Evolutionary conservation across 37 sponge, comb jelly and placozoan species (phyloP).

Genomic region (Aphrocallistes beatrix): DNA sequence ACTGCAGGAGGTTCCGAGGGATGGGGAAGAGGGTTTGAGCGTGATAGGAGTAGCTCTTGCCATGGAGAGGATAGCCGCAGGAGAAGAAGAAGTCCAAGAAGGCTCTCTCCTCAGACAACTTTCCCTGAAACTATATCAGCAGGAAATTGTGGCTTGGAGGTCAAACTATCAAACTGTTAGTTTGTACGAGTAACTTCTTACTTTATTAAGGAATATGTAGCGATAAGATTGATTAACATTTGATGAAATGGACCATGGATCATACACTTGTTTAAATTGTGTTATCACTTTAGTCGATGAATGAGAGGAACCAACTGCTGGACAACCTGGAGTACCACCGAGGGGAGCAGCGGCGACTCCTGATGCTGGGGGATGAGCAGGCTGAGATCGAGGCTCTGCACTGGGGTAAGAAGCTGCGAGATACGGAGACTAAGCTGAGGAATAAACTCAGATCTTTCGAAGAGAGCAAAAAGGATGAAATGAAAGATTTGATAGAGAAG

Average conservation of each 20-base stretch:
- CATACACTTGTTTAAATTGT: not conserved
- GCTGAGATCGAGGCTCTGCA: constrained; percentile 3
- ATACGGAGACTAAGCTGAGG: not conserved
- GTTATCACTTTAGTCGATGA: not conserved
- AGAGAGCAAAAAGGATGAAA: not conserved
- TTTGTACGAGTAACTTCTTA: not conserved
- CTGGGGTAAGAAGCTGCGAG: not conserved
- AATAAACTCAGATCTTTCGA: not conserved
- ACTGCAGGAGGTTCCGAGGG: not conserved
- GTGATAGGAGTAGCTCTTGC: not conserved
- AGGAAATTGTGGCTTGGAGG: not conserved
- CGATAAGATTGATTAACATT: not conserved
- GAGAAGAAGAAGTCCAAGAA: not conserved
- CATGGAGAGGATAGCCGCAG: not conserved
- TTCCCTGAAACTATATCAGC: not conserved
- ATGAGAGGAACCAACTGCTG: not conserved
- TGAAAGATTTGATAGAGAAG: not conserved
- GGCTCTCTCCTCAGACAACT: not conserved
- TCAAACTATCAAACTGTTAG: not conserved
- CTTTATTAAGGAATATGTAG: not conserved
- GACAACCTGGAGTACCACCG: constrained; percentile 11
- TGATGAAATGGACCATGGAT: not conserved
- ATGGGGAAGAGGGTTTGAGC: constrained; percentile 4
- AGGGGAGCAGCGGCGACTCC: not conserved
- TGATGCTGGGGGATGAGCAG: not conserved